Evolutionary conservation across 1,140 invertebrate species (phyloP).

Genomic region (Neodiprion virginianus): DNA sequence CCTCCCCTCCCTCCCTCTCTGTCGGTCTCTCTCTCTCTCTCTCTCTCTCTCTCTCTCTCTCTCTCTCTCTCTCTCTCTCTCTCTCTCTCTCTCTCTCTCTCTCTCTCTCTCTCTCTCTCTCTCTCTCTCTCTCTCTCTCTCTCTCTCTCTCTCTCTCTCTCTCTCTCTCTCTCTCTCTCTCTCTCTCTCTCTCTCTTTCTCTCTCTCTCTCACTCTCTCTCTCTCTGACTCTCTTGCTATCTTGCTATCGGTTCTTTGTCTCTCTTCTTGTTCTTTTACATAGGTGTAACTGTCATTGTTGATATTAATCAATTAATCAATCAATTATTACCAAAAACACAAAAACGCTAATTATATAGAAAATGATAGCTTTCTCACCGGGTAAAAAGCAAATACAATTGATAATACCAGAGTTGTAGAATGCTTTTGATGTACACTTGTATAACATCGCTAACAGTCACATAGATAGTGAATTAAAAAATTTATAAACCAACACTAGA

Average conservation of each 20-base stretch:
- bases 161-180: neutral
- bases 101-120: neutral
- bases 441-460: neutral
- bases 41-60: neutral
- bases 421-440: neutral
- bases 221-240: neutral
- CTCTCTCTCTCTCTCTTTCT: neutral
- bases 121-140: neutral
- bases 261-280: neutral
- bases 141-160: neutral
- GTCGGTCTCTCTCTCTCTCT: neutral
- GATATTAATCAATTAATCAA: neutral
- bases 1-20: neutral
- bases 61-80: neutral
- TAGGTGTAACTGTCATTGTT: neutral
- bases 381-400: constrained; percentile 7
- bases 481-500: too few species aligned
- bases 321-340: neutral
- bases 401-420: neutral
- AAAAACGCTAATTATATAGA: constrained; percentile 1
- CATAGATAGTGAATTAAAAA: neutral
- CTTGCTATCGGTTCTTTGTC: too few species aligned
- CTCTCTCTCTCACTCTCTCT: neutral
- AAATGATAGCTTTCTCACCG: constrained; percentile 3
- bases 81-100: neutral